Evolutionary conservation across 2,797 vertebrate species (phyloP).

Genomic region (Xenops minutus): DNA sequence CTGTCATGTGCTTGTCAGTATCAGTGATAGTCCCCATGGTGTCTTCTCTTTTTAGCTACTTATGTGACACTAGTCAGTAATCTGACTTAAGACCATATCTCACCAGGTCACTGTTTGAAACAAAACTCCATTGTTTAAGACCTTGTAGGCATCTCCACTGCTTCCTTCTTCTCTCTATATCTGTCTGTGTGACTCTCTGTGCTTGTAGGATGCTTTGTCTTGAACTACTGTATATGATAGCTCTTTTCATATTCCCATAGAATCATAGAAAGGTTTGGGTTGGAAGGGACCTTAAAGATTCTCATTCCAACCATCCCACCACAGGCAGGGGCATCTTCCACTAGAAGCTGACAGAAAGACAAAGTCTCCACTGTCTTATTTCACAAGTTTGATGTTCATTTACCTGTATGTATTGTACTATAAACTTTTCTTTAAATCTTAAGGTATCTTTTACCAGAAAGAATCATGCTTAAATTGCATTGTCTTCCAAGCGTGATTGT

Average conservation of each 20-base stretch:
- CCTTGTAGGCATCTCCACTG: not conserved
- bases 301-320: not conserved
- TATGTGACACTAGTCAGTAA: not conserved
- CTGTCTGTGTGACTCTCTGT: not conserved
- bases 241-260: not conserved
- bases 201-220: not conserved
- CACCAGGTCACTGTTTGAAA: not conserved
- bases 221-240: not conserved
- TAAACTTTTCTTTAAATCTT: not conserved
- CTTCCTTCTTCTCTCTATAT: not conserved
- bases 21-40: not conserved
- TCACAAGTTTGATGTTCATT: not conserved
- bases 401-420: not conserved
- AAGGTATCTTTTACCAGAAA: not conserved
- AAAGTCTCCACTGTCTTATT: not conserved
- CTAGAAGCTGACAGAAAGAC: not conserved
- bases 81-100: not conserved
- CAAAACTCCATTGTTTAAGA: not conserved
- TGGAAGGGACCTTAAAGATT: not conserved
- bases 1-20: not conserved
- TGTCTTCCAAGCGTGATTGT: not conserved
- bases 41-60: not conserved
- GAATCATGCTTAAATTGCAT: not conserved
- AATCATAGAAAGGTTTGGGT: not conserved
- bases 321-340: not conserved